phyloP scores from a whole-genome alignment of 2,113 vertebrate species.

The Sceloporus tristichus region DNA sequence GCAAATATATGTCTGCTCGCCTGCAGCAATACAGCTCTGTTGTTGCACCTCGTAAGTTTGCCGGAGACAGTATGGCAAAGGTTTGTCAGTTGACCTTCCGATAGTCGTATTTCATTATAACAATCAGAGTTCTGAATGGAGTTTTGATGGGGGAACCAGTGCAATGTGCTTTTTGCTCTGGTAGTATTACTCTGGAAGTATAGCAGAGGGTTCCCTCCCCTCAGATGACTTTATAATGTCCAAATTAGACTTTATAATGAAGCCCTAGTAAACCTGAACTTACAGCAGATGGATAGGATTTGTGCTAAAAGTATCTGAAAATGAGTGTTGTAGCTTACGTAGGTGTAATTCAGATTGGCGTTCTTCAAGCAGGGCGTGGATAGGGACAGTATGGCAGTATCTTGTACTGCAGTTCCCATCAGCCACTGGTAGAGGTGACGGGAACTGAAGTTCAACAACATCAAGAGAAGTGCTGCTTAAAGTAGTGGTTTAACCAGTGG shows the following conservation, averaged over 20 bases:
- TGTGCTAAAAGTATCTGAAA: background rate
- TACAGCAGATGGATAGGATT: background rate
- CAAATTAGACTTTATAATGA: background rate
- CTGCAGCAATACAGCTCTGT: slow-evolving; percentile 51
- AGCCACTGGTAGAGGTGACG: background rate
- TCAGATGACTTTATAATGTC: background rate
- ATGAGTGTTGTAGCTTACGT: background rate
- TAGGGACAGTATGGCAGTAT: background rate
- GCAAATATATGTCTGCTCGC: slow-evolving; percentile 46
- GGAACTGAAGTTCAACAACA: background rate
- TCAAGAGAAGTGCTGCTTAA: too few relatives aligned
- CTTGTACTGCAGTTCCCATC: background rate
- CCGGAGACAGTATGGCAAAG: slow-evolving; percentile 38
- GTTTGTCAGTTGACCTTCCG: slow-evolving; percentile 43
- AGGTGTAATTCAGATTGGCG: background rate
- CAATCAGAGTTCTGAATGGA: slow-evolving; percentile 37
- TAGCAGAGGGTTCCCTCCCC: too few relatives aligned
- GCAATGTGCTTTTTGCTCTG: slow-evolving; percentile 18
- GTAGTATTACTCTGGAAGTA: too few relatives aligned
- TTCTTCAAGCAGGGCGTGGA: background rate
- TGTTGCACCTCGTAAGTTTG: slow-evolving; percentile 52
- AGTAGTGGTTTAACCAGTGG: too few relatives aligned
- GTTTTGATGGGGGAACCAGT: slow-evolving; percentile 45
- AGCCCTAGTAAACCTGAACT: background rate
- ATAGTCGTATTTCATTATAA: slow-evolving; percentile 47